Base-by-base conservation (phyloP, 2,113 vertebrate genomes). In the Stigmatopora argus region DNA sequence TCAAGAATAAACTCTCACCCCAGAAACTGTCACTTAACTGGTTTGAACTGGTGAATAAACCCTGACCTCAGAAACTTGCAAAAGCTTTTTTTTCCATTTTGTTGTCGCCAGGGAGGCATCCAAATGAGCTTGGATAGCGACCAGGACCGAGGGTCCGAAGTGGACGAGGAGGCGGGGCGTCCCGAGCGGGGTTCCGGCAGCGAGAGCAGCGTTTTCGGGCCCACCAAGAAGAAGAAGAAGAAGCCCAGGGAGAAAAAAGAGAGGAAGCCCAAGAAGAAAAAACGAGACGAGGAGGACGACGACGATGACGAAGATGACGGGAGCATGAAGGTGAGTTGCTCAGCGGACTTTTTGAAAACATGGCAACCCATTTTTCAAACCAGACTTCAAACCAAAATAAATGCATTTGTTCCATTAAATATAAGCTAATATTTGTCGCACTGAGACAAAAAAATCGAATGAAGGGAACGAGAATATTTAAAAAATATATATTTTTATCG, bases 141-240 rank as follows among this genome's bases (percentile, higher is more conserved):
- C 10, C 90, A 89, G 12, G 95, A 96, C 4, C 94, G 94, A 35
- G 83, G 87, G n/a, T 94, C 93, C 0, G 96, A 95, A 58, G 91
- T 92, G 0, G 94, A 96, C 62, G 93, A 93, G 45, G 93, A 81
- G 14, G 72, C 89, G 17, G 92, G 92, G 7, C 75, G 87, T 0
- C 90, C 87, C 0, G 94, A 94, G 62, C 69, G 83, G 1, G 93
- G 92, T 64, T 96, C 95, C 0, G 96, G 93, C 70, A 98, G 96
- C 0, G 96, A 98, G 78, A 95, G 92, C 64, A 97, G 96, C 8
- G 91, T 92, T 70, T 98, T 94, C 66, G 90, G 93, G 12, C 91
- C 93, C 0, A 93, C 92, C 77, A 98, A 97, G 68, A 99, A 96
- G 87, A 98, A 95, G 78, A 98, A 97, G 86, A 99, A 98, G 78